phyloP scores from a whole-genome alignment of 92 coral and sea anemone genomes.

The Epizoanthus stellaris region DNA sequence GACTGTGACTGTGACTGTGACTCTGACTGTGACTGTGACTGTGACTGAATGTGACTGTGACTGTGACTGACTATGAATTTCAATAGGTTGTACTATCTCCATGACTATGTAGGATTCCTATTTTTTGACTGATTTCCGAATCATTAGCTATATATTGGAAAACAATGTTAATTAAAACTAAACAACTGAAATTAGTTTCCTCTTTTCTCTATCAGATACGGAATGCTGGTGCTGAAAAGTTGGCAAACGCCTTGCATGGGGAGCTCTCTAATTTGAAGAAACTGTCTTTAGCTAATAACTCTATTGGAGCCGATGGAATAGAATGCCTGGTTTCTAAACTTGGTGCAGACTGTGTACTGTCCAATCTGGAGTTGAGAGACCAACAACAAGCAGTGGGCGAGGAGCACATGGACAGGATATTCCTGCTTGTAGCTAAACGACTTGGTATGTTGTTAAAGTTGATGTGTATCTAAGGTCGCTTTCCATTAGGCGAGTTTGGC shows the following conservation, averaged over 20 bases:
- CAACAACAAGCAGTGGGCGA: conserved; percentile 72
- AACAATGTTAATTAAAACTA: too few relatives aligned
- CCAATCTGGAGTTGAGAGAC: conserved; percentile 52
- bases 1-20: too few relatives aligned
- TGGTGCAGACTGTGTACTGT: conserved; percentile 41
- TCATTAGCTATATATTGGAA: too few relatives aligned
- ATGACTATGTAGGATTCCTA: too few relatives aligned
- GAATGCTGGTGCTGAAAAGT: conserved; percentile 64
- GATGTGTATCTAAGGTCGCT: too few relatives aligned
- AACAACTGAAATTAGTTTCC: too few relatives aligned
- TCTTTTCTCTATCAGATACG: conserved; percentile 53
- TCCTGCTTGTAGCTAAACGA: conserved; percentile 47
- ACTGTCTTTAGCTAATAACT: conserved; percentile 61
- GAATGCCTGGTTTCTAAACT: conserved; percentile 62
- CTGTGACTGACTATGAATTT: too few relatives aligned
- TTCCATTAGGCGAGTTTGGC: too few relatives aligned
- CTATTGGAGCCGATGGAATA: conserved; percentile 59
- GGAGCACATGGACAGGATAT: conserved; percentile 68
- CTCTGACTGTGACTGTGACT: too few relatives aligned
- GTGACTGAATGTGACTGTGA: too few relatives aligned
- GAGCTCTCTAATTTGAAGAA: conserved; percentile 51
- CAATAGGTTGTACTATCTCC: too few relatives aligned
- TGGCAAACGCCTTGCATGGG: conserved; percentile 46
- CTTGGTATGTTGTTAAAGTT: conserved; percentile 52
- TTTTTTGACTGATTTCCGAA: too few relatives aligned